These are phyloP conservation scores for Pemphigus obesinymphae DNA, from an alignment of 1,140 invertebrate species.

Conservation along the genomic window DNA sequence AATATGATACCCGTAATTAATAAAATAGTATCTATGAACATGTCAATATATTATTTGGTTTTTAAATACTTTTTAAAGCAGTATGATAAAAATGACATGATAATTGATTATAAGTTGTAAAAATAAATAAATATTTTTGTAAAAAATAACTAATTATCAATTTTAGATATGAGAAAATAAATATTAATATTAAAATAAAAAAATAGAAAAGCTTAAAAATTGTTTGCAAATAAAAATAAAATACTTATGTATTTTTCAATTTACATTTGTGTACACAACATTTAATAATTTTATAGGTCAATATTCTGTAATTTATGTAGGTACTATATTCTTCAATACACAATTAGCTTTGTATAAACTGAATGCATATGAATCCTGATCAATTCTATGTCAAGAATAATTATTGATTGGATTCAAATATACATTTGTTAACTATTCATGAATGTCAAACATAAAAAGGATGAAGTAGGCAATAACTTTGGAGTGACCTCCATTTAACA, in stretches of 20 bases:
- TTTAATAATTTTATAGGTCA: not conserved
- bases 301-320: not conserved
- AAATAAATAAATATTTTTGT: too few relatives aligned
- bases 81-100: not conserved
- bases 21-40: not conserved
- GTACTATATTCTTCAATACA: not conserved
- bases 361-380: not conserved
- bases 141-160: too few relatives aligned
- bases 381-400: slow-evolving; percentile 1
- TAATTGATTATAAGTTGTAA: not conserved
- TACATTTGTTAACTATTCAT: slow-evolving; percentile 28
- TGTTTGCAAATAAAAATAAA: too few relatives aligned
- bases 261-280: not conserved
- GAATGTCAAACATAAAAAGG: slow-evolving; percentile 20
- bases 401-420: slow-evolving; percentile 18
- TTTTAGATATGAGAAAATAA: not conserved
- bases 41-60: not conserved
- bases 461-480: not conserved
- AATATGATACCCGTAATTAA: not conserved
- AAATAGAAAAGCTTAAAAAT: too few relatives aligned
- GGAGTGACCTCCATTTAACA: slow-evolving; percentile 24
- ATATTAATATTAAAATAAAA: not conserved
- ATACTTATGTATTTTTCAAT: too few relatives aligned
- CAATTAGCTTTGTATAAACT: not conserved
- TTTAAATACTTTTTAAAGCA: not conserved